Evolutionary conservation across 2,888 invertebrate species (phyloP), one percentile per base, ranked within the genome.

Genomic region (Sericinus montela): DNA sequence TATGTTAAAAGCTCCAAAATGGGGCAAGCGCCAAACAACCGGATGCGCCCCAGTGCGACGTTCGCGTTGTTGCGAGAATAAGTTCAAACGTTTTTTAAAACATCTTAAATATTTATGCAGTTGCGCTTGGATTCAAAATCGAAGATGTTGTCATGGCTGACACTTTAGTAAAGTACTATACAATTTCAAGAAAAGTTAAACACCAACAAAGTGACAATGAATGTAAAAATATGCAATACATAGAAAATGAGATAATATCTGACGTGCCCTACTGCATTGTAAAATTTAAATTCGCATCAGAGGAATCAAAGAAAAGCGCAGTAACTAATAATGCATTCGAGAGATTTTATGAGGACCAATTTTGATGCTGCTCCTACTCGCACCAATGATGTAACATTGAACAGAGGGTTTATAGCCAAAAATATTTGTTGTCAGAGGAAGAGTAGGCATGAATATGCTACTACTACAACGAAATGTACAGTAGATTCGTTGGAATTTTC

Each of bases 281-380:
- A 28, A 39, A 28, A 28, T 28, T 6, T 28, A 15, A 28, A 15
- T 11, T 25, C 5, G 19, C 8, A 8, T 38, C 23, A 9, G 3
- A 7, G 9, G 3, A n/a, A 19, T 16, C 9, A 19, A 3, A 5
- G 19, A 19, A 41, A 13, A 13, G 14, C 8, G 32, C 1, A 0
- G 2, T 9, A 35, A 15, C 3, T 11, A 15, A 47, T 58, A 39
- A 50, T 50, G 49, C 40, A 50, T 50, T 45, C 45, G 6, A 45
- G 49, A 45, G 36, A 45, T 36, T 50, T 14, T 41, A 50, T 45
- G 49, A 45, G 23, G 30, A 30, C 35, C 9, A 40, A 23, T 23
- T 32, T 5, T 11, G n/a, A 32, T 11, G 10, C 32, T 6, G 13
- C 32, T 11, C 11, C 1, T 32, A 6, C 5, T 32, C 32, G 6